Percentiles rank a stretch among this genome's conserved stretches.
These are phyloP conservation scores for Serripes groenlandicus DNA, from an alignment of 2,888 invertebrate species.

Conservation along the genomic window DNA sequence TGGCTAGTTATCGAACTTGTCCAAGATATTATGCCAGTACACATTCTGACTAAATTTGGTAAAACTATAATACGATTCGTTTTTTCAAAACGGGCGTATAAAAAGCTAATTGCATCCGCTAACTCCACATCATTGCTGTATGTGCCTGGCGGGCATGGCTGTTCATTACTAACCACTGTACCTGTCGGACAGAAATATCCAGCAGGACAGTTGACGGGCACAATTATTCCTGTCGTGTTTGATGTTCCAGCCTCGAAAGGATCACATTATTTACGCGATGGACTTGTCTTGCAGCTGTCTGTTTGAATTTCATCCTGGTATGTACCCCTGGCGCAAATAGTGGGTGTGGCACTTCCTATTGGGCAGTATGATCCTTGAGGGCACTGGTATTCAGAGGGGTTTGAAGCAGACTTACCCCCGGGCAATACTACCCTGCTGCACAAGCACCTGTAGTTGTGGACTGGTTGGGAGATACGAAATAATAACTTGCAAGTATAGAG, in stretches of 20 bases:
- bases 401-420: constrained; percentile 80
- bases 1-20: too few species aligned
- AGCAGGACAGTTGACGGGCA: constrained; percentile 77
- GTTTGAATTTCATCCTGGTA: constrained; percentile 74
- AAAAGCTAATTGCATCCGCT: too few species aligned
- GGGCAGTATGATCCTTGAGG: constrained; percentile 82
- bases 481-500: constrained; percentile 82
- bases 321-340: constrained; percentile 80
- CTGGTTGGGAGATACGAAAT: constrained; percentile 80
- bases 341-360: constrained; percentile 74
- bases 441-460: constrained; percentile 77
- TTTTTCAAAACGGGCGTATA: too few species aligned
- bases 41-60: too few species aligned
- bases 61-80: too few species aligned
- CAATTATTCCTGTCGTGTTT: constrained; percentile 82
- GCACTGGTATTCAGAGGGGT: constrained; percentile 78
- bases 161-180: constrained; percentile 78
- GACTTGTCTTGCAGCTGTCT: constrained; percentile 77
- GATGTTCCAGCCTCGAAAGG: constrained; percentile 74
- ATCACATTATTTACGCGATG: constrained; percentile 82
- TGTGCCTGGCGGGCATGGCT: constrained; percentile 83
- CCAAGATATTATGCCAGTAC: too few species aligned
- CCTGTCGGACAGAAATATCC: constrained; percentile 82
- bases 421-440: constrained; percentile 83
- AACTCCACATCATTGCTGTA: too few species aligned